These are phyloP conservation scores for Chionodraco myersi DNA, from an alignment of 2,113 vertebrate genomes.

Conservation along the genomic window DNA sequence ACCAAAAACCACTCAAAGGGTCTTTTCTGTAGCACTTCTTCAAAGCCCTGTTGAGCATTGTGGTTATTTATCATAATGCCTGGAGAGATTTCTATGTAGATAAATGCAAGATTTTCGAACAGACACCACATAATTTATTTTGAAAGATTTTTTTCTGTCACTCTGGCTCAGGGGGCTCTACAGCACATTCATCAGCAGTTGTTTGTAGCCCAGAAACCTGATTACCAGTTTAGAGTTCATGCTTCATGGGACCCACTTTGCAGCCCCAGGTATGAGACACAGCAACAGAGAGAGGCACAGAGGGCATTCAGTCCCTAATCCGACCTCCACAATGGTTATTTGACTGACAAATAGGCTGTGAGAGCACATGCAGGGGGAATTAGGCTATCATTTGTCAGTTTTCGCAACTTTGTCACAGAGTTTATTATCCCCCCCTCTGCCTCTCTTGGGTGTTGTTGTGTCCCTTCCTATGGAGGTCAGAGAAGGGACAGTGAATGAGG, in stretches of 20 bases:
- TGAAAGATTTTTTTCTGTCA: conserved; percentile 1
- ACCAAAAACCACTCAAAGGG: not conserved
- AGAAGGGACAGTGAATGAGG: conserved; percentile 36
- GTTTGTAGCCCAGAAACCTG: conserved; percentile 58
- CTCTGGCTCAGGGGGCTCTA: conserved; percentile 32
- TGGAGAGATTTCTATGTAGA: conserved; percentile 1
- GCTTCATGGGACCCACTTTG: conserved; percentile 47
- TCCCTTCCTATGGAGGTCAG: conserved; percentile 51
- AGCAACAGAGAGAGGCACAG: conserved; percentile 21
- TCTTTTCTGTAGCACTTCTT: not conserved
- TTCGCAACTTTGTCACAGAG: conserved; percentile 49
- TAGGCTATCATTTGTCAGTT: conserved; percentile 41
- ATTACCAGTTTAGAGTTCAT: conserved; percentile 66
- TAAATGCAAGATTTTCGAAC: conserved; percentile 19
- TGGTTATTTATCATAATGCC: conserved; percentile 2
- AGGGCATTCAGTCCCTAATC: conserved; percentile 51
- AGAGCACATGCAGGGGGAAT: conserved; percentile 34
- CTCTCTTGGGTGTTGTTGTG: conserved; percentile 47
- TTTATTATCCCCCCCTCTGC: conserved; percentile 34
- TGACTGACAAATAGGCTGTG: conserved; percentile 31
- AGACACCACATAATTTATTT: conserved; percentile 29
- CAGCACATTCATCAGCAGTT: conserved; percentile 30
- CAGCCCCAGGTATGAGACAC: conserved; percentile 24
- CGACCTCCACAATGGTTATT: conserved; percentile 17
- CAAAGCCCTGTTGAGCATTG: not conserved